Base-by-base conservation (phyloP, 2,113 vertebrate species). In the Mirza zaza region DNA sequence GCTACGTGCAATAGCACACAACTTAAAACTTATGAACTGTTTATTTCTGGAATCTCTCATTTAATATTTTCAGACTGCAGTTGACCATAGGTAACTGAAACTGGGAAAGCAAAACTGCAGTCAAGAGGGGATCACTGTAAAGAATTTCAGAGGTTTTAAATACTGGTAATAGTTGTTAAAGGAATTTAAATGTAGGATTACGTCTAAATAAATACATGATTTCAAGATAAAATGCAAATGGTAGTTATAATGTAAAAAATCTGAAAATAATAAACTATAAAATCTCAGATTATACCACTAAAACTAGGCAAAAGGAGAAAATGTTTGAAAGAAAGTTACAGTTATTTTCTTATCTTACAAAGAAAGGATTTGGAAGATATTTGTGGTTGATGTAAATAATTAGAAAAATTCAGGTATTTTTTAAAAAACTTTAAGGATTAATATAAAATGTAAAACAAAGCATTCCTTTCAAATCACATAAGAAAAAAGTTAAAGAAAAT, bases 141-240 rank as follows among this genome's bases (percentile, higher is more conserved):
- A 91, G 42, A 70, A 20, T 50, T 81, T 73, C 88, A 92, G 55
- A 89, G 55, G 65, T 95, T 73, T 81, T 93, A 68, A 91, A 83
- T 45, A 65, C 23, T 82, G 67, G 55, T 20, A 59, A 34, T 27
- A 2, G 32, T 21, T 85, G 29, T 27, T 80, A 96, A 82, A 81
- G 45, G 17, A 94, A 94, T 84, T 63, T 87, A 63, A 84, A 88
- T 63, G 36, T 29, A 79, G n/a, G 21, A 42, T 75, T 79, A 23
- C 68, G 21, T 61, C 73, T 86, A 86, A 90, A 75, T 86, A 86
- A 91, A 76, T 32, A 61, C 52, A 39, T 50, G 5, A 87, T 83
- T 95, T 95, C 45, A 95, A 63, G 20, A 93, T 68, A 82, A 93
- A 95, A 92, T 10, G 3, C 32, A 92, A 90, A 61, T 67, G 20